Base-by-base conservation (phyloP, 2,113 vertebrate species). In the Malurus alboscapulatus region DNA sequence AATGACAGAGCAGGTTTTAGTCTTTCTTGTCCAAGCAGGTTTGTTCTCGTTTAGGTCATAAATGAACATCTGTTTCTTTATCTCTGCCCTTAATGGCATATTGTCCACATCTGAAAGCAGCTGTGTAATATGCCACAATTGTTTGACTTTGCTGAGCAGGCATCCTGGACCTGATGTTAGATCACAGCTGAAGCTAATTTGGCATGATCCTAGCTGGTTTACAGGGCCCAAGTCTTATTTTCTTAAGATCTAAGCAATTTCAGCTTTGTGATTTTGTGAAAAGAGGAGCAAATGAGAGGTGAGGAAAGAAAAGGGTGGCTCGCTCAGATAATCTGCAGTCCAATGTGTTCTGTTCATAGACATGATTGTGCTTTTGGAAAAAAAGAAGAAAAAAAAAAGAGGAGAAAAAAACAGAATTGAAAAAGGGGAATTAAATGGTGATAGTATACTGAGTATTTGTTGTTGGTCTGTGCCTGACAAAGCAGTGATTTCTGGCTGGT, bases 31-130 rank as follows among this genome's bases (percentile, higher is more conserved):
- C 66, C 9, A 12, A 62, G 87, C 82, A 95, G 78, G 89, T 83
- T 93, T 69, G 47, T 91, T 90, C 87, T 91, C 67, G 44, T 92
- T 92, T 77, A 77, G 72, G 84, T 87, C 27, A 0, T 79, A 95
- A 96, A 73, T 83, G 71, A 93, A 62, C 86, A 93, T 93, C 83
- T 91, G 86, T 89, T 95, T 92, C 82, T 94, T 91, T 93, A 87
- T 94, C 91, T 81, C 67, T 94, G 61, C 69, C 87, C 74, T 89
- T 91, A 80, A 51, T 88, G 89, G 44, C 63, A 69, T 75, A 89
- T 78, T 92, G 89, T 91, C 91, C 78, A 76, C 73, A 84, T 93
- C 90, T 93, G 84, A 94, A 81, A 94, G 83, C 80, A 86, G 86
- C 89, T 80, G 87, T n/a, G 5, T 59, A 68, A 92, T 84, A 38